These are phyloP conservation scores for Malurus melanocephalus DNA, from an alignment of 2,113 vertebrate genomes.

Conservation along the genomic window DNA sequence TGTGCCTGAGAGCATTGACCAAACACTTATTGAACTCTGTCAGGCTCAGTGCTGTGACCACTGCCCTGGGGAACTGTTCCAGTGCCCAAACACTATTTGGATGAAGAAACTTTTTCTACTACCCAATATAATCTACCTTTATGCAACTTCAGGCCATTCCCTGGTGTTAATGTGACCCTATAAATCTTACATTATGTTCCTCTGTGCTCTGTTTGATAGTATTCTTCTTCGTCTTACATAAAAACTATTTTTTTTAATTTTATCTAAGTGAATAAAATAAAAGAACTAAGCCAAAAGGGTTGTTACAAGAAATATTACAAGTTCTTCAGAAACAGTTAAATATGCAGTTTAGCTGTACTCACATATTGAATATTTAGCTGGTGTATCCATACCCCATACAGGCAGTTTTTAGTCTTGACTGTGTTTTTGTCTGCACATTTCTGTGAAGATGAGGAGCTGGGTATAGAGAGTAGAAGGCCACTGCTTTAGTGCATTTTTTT, in stretches of 20 bases:
- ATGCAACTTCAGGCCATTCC: not conserved
- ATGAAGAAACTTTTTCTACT: not conserved
- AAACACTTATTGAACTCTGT: not conserved
- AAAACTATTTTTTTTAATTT: not conserved
- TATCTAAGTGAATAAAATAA: not conserved
- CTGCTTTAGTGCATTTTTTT: not conserved
- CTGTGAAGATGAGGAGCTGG: not conserved
- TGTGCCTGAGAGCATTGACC: fast-evolving
- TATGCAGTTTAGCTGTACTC: not conserved
- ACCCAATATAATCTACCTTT: not conserved
- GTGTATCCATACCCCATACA: not conserved
- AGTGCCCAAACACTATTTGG: not conserved
- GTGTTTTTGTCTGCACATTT: not conserved
- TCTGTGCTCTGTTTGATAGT: not conserved
- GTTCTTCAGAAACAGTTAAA: not conserved
- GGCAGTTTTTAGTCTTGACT: not conserved
- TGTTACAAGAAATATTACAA: not conserved
- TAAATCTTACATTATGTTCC: not conserved
- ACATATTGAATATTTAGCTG: not conserved
- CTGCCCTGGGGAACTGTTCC: not conserved
- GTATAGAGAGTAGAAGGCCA: not conserved
- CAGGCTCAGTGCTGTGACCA: not conserved
- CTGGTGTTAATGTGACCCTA: not conserved
- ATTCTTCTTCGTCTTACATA: not conserved
- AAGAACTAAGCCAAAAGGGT: not conserved